Percentiles rank a stretch among this genome's conserved stretches.
These are phyloP conservation scores for Pachycephus smyrnensis DNA, from an alignment of 2,888 invertebrate genomes.

Conservation along the genomic window DNA sequence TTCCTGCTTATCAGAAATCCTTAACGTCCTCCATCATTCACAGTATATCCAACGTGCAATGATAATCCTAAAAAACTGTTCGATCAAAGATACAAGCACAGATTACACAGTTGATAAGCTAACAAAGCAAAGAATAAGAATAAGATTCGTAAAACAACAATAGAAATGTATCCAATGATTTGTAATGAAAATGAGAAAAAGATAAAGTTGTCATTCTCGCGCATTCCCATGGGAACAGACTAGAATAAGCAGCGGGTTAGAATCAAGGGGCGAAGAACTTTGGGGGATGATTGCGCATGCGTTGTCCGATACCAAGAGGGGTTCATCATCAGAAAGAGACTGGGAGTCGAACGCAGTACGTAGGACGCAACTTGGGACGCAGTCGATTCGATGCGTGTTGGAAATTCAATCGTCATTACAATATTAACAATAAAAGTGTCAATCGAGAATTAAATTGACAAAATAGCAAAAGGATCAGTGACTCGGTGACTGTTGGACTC, in stretches of 20 bases:
- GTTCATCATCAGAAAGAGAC: background rate
- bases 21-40: constrained; percentile 47
- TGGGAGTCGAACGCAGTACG: background rate
- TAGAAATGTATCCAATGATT: background rate
- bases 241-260: background rate
- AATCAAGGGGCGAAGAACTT: background rate
- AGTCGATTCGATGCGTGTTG: background rate
- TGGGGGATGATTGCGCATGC: background rate
- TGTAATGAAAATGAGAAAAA: background rate
- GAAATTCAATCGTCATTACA: background rate
- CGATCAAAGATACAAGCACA: background rate
- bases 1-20: constrained; percentile 51
- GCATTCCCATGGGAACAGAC: background rate
- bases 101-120: background rate
- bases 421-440: background rate
- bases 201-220: background rate
- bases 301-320: background rate
- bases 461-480: background rate
- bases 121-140: background rate
- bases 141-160: background rate
- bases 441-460: background rate
- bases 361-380: background rate
- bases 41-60: constrained; percentile 27
- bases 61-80: background rate
- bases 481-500: background rate